Conservation (phyloP, 2,888 invertebrate species). For the Dynastes maya region DNA sequence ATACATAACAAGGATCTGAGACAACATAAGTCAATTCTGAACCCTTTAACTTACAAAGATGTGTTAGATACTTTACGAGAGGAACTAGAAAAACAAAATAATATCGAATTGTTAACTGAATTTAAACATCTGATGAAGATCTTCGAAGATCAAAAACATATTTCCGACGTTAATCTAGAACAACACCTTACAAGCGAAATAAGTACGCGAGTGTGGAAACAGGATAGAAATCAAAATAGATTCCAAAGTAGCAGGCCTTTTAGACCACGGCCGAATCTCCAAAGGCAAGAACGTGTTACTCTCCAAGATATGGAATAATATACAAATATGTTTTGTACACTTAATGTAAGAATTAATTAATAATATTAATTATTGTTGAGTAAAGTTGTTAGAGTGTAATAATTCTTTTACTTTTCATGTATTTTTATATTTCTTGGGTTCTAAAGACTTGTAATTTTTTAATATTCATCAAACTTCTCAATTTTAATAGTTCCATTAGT, state of each 20-base stretch:
- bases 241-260: constrained; percentile 2
- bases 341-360: no score
- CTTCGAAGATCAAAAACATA: constrained; percentile 30
- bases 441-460: no score
- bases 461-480: no score
- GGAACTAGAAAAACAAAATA: constrained; percentile 1
- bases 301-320: constrained; percentile 15
- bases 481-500: no score
- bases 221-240: neutral
- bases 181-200: constrained; percentile 25
- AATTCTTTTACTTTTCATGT: constrained; percentile 72
- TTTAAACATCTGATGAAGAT: constrained; percentile 34
- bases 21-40: no score
- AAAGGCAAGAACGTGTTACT: constrained; percentile 9
- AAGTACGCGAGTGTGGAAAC: neutral
- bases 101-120: constrained; percentile 13
- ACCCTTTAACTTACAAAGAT: no score
- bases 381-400: constrained; percentile 75
- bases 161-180: constrained; percentile 12
- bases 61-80: neutral
- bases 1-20: no score
- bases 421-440: no score
- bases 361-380: constrained; percentile 60
- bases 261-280: neutral
- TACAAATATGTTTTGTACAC: neutral